Conservation (phyloP, 2,113 vertebrate genomes). For the Corythoichthys intestinalis region DNA sequence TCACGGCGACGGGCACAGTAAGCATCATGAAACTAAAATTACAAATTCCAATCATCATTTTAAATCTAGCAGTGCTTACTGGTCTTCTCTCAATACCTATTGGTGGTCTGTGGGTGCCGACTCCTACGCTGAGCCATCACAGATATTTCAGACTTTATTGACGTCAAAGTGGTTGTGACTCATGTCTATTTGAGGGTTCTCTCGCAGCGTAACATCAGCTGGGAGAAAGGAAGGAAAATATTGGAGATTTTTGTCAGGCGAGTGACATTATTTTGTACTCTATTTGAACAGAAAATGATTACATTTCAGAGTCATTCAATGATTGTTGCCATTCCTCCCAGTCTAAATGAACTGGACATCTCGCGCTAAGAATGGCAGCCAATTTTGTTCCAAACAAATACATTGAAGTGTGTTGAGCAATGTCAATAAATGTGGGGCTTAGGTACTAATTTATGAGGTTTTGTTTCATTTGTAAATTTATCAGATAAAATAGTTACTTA, state of each 20-base stretch:
- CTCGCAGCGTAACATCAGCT: background rate
- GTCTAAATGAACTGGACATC: too few species aligned
- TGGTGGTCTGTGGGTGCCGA: background rate
- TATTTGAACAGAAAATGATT: too few species aligned
- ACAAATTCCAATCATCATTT: too few species aligned
- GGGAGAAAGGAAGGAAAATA: background rate
- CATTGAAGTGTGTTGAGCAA: too few species aligned
- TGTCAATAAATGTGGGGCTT: too few species aligned
- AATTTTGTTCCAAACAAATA: too few species aligned
- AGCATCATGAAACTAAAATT: constrained; percentile 35
- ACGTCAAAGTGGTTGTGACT: constrained; percentile 42
- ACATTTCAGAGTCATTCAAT: background rate
- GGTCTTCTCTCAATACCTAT: background rate
- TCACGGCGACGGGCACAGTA: constrained; percentile 82
- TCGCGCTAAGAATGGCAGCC: too few species aligned
- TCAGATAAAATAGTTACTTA: too few species aligned
- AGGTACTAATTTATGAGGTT: too few species aligned
- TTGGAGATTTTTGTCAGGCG: background rate
- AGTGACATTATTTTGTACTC: background rate
- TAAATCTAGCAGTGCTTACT: background rate
- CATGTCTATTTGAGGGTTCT: background rate
- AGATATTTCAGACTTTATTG: constrained; percentile 41
- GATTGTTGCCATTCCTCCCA: too few species aligned
- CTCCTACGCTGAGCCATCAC: constrained; percentile 30
- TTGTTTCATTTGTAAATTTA: too few species aligned